Percentiles rank a stretch among this genome's conserved stretches.
These are phyloP conservation scores for Anhinga rufa DNA, from an alignment of 2,113 vertebrate species.

Conservation along the genomic window DNA sequence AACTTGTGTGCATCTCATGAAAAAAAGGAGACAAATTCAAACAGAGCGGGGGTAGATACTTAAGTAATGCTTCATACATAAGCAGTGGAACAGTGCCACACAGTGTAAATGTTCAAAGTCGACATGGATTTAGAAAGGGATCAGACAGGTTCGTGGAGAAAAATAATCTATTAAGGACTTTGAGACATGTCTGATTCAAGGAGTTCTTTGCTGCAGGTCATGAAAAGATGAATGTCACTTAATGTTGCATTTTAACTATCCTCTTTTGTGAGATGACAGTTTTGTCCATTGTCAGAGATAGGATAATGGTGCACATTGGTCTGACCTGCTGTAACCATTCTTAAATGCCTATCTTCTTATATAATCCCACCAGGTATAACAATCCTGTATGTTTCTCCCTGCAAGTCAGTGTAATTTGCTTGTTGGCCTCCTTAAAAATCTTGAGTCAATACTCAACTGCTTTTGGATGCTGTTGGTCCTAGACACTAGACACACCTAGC, in stretches of 20 bases:
- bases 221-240: neutral
- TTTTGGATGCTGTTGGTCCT: neutral
- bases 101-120: neutral
- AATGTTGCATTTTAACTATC: neutral
- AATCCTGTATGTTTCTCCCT: neutral
- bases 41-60: neutral
- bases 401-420: neutral
- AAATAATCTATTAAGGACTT: neutral
- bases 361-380: neutral
- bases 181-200: neutral
- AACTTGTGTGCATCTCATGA: neutral
- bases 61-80: neutral
- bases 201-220: neutral
- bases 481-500: neutral
- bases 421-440: neutral
- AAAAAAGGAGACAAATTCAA: neutral
- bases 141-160: neutral
- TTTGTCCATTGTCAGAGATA: neutral
- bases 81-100: neutral
- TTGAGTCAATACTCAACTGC: neutral
- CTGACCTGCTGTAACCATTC: neutral
- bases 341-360: neutral
- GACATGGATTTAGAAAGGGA: neutral
- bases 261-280: neutral
- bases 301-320: neutral